Base-by-base conservation (phyloP, 2,113 vertebrate species). In the Cinclus cinclus region DNA sequence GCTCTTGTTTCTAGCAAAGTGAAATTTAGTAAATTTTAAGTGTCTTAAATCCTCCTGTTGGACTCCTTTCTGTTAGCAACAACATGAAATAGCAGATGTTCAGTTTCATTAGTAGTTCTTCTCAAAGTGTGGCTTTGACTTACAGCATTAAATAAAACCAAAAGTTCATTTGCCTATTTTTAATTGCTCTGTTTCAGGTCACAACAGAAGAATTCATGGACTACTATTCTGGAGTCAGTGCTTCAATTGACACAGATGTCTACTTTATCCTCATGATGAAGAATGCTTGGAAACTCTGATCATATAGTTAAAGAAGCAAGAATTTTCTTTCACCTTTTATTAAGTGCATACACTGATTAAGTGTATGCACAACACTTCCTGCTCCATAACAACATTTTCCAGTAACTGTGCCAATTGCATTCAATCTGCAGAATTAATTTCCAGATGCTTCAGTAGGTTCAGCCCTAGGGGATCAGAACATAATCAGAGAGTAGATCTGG, bases 201-300 rank as follows among this genome's bases (percentile, higher is more conserved):
- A 99, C 99, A 82, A 97, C 98, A 25, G 99, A 99, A 27, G 99
- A 99, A 96, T 99, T 99, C 81, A 63, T 99, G 87, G 99, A 99
- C 97, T 99, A 99, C 95, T 99, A 99, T 55, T 97, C 98, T 2
- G 99, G 99, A 13, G 99, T 99, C 95, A 99, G 99, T 0, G 99
- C 99, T 13, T 99, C 99, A 53, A 98, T 99, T 16, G 99, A 99
- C 94, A 99, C 98, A 0, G 99, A 99, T 27, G 94, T 98, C 67
- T 99, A 99, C 97, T 99, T 99, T 68, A 99, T 99, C 33, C 3
- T 99, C 71, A 99, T 99, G 99, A 99, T 99, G 99, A 99, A 89
- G 87, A 99, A 97, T 0, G 98, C 99, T 59, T 99, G 99, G 99
- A 99, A 97, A 93, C 97, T 99, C 42, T 98, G 90, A 97, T 83